Conservation (phyloP, 1,140 invertebrate species). For the Drosophila leontia region DNA sequence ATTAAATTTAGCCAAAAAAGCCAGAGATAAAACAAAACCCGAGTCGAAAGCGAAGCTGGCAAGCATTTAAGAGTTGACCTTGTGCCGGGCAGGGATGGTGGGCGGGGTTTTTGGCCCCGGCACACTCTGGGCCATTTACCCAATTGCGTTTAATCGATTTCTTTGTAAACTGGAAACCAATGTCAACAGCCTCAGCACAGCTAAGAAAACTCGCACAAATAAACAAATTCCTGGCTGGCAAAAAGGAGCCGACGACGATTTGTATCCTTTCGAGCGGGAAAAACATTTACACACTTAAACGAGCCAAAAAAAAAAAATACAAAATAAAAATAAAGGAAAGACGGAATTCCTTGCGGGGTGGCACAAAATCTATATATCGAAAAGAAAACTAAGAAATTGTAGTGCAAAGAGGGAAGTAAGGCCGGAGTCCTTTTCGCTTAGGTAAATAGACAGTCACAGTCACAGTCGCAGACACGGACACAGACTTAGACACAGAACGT, state of each 20-base stretch:
- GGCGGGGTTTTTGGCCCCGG: conserved; percentile 31
- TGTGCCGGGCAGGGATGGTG: conserved; percentile 23
- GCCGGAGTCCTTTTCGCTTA: conserved; percentile 33
- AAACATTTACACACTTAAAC: conserved; percentile 66
- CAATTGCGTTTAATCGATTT: conserved; percentile 70
- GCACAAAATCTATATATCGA: conserved; percentile 56
- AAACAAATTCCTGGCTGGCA: conserved; percentile 47
- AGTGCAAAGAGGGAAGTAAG: conserved; percentile 40
- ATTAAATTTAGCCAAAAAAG: conserved; percentile 45
- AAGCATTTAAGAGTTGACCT: conserved; percentile 63
- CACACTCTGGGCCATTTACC: conserved; percentile 59
- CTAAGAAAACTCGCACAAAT: conserved; percentile 23
- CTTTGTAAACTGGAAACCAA: conserved; percentile 70
- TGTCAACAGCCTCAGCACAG: conserved; percentile 58
- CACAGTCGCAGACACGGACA: neutral
- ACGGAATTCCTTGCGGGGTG: conserved; percentile 44
- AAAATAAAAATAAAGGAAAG: conserved; percentile 3
- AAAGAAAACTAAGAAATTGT: conserved; percentile 55
- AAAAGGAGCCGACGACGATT: conserved; percentile 46
- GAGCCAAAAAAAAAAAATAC: conserved; percentile 23
- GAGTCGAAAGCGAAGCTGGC: conserved; percentile 30
- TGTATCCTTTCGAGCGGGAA: conserved; percentile 52
- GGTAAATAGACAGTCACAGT: conserved; percentile 39
- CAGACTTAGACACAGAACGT: conserved; percentile 4
- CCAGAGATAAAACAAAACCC: conserved; percentile 24